Percentiles rank a stretch among this genome's conserved stretches.
Evolutionary conservation across 1,140 invertebrate genomes (phyloP).

Genomic region (Grapholita molesta): DNA sequence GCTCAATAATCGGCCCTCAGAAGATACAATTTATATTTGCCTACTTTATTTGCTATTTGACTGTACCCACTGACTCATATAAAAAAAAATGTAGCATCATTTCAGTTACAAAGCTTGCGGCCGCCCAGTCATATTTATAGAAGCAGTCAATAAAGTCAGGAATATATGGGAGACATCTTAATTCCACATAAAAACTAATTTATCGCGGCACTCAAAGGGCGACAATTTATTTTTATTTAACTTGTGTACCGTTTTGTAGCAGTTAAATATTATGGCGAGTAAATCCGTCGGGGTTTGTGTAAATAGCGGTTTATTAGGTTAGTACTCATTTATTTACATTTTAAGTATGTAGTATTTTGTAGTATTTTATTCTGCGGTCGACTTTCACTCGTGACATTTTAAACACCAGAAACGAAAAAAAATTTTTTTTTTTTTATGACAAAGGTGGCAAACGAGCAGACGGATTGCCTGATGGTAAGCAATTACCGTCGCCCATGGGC

Average conservation of each 20-base stretch:
- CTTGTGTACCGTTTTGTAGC: conserved; percentile 18
- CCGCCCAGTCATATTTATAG: background rate
- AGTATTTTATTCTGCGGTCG: too few relatives aligned
- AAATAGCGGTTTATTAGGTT: background rate
- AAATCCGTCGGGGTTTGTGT: conserved; percentile 4
- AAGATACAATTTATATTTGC: too few relatives aligned
- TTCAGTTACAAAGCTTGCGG: background rate
- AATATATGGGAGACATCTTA: conserved; percentile 20
- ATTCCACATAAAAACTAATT: conserved; percentile 22
- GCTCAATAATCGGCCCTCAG: too few relatives aligned
- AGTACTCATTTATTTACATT: conserved; percentile 16
- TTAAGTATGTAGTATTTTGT: too few relatives aligned
- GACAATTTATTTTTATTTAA: conserved; percentile 14
- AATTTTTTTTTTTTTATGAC: too few relatives aligned
- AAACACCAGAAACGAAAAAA: too few relatives aligned
- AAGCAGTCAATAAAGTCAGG: background rate
- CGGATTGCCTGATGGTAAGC: too few relatives aligned
- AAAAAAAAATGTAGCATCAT: background rate
- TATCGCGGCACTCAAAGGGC: background rate
- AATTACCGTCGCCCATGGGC: too few relatives aligned
- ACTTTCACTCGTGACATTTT: too few relatives aligned
- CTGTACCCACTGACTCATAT: background rate
- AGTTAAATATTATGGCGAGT: background rate
- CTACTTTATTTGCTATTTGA: too few relatives aligned
- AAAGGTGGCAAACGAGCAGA: too few relatives aligned